Conservation (phyloP, 2,888 invertebrate species). For the Camponotus fellah region DNA sequence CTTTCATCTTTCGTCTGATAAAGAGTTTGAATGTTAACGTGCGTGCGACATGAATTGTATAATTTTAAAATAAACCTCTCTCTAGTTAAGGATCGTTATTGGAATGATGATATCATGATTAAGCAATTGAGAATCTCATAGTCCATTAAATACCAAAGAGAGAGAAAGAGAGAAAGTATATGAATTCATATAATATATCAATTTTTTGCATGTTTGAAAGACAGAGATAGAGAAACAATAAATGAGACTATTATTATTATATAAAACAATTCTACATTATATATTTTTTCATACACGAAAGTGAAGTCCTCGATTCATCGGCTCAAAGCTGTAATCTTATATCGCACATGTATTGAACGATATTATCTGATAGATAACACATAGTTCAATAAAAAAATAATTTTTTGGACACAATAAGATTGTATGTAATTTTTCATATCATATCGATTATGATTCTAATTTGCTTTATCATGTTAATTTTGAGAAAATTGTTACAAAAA, state of each 20-base stretch:
- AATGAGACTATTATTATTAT: constrained; percentile 73
- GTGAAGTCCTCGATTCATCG: background rate
- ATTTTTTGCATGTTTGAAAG: constrained; percentile 62
- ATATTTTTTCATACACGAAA: background rate
- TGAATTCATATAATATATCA: constrained; percentile 40
- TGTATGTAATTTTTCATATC: background rate
- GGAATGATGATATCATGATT: constrained; percentile 17
- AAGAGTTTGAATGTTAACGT: constrained; percentile 26
- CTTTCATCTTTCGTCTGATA: constrained; percentile 36
- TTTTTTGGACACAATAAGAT: background rate
- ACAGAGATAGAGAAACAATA: constrained; percentile 16
- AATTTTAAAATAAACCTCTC: constrained; percentile 43
- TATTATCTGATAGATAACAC: constrained; percentile 8
- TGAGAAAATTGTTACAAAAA: background rate
- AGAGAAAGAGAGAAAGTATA: constrained; percentile 16
- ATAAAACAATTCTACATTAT: background rate
- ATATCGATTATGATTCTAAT: background rate
- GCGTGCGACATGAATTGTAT: constrained; percentile 41
- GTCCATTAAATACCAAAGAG: constrained; percentile 63
- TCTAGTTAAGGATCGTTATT: constrained; percentile 36
- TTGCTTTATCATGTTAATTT: background rate
- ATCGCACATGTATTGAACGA: background rate
- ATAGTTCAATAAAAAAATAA: background rate
- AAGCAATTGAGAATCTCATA: constrained; percentile 44
- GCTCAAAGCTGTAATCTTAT: background rate